A percentile compares a stretch with the other conserved stretches of the same genome.
These are phyloP conservation scores for Neoniphon sammara DNA, from an alignment of 2,797 vertebrate species.

Conservation along the genomic window DNA sequence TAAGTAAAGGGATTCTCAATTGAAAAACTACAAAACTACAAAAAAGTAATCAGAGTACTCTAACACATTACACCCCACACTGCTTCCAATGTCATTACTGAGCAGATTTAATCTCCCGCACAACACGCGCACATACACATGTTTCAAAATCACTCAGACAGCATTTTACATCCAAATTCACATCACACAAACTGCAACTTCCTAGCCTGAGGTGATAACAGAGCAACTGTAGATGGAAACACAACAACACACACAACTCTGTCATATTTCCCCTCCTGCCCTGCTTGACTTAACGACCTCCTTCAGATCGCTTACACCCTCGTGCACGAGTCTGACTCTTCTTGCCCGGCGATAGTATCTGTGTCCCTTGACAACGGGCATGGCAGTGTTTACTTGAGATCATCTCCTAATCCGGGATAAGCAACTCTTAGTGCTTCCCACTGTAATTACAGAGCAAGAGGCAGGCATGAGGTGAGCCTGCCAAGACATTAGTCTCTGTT, in stretches of 20 bases:
- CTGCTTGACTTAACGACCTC: background rate
- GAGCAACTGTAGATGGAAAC: background rate
- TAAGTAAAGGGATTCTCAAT: no score
- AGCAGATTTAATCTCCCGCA: conserved; percentile 51
- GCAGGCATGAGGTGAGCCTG: conserved; percentile 15
- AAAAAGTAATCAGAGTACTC: no score
- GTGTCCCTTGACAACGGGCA: conserved; percentile 15
- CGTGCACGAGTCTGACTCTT: background rate
- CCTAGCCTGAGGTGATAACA: background rate
- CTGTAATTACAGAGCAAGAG: conserved; percentile 37
- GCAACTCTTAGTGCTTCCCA: conserved; percentile 23
- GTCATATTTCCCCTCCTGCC: background rate
- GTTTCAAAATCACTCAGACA: background rate
- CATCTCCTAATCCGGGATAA: conserved; percentile 42
- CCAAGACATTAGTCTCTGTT: conserved; percentile 26
- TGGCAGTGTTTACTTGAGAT: conserved; percentile 31
- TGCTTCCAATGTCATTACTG: conserved; percentile 62
- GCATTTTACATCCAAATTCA: no score
- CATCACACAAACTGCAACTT: background rate
- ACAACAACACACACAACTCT: background rate
- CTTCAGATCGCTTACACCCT: background rate
- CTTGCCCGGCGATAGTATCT: background rate
- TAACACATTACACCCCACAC: no score
- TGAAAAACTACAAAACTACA: no score
- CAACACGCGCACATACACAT: conserved; percentile 3